Conservation (phyloP, 2,113 vertebrate species). For the Crotalus tigris region DNA sequence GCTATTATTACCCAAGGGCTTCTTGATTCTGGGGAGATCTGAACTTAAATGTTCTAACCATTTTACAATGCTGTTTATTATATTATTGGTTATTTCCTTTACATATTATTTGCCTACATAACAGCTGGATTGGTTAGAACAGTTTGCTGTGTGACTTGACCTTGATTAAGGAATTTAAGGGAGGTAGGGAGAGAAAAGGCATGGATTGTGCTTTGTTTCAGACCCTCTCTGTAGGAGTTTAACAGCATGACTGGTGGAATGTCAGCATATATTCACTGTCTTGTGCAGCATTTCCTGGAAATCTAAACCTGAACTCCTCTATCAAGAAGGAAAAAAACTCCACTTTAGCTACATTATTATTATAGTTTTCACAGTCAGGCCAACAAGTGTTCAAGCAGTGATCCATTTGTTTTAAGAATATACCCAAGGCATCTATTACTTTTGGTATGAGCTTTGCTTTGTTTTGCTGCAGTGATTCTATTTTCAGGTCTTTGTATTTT, state of each 20-base stretch:
- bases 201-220: neutral
- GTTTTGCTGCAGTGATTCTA: neutral
- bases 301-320: neutral
- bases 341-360: neutral
- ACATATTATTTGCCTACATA: neutral
- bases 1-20: no score
- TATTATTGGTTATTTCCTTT: neutral
- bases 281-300: neutral
- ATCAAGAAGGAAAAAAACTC: neutral
- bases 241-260: neutral
- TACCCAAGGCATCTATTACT: neutral
- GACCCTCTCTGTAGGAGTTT: neutral
- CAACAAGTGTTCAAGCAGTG: neutral
- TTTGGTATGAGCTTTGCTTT: neutral
- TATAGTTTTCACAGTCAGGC: neutral
- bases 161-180: neutral
- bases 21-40: neutral
- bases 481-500: neutral
- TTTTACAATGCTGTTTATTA: neutral
- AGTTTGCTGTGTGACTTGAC: neutral
- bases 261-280: neutral
- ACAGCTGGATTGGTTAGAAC: neutral
- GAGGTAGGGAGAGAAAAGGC: neutral
- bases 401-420: neutral
- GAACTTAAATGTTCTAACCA: neutral